Conservation (phyloP, 2,797 vertebrate species). For the Galaxias olidus region DNA sequence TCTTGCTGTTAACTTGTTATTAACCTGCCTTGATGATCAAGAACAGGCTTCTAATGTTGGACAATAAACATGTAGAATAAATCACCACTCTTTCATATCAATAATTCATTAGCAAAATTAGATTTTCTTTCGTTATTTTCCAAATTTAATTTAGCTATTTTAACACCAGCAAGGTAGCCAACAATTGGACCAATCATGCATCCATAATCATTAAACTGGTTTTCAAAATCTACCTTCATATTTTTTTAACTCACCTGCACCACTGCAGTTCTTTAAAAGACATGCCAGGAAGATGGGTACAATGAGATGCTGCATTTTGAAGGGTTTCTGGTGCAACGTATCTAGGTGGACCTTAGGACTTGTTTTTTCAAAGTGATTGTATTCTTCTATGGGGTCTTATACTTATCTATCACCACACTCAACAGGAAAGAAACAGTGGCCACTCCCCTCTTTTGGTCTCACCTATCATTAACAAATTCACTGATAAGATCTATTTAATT, state of each 20-base stretch:
- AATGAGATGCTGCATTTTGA: constrained; percentile 66
- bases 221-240: neutral
- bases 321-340: constrained; percentile 32
- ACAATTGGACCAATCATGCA: no score
- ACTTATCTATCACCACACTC: constrained; percentile 69
- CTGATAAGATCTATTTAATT: constrained; percentile 1
- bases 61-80: no score
- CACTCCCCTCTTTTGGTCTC: constrained; percentile 62
- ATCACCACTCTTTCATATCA: no score
- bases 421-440: constrained; percentile 57
- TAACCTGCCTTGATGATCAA: no score
- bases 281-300: constrained; percentile 51
- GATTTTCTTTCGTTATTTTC: no score
- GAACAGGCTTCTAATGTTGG: no score
- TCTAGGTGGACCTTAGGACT: constrained; percentile 36
- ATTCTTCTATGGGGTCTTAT: constrained; percentile 68
- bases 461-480: constrained; percentile 49
- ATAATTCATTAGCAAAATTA: no score
- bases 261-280: constrained; percentile 51
- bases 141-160: no score
- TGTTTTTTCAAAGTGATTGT: constrained; percentile 59
- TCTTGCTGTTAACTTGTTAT: no score
- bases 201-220: no score
- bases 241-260: constrained; percentile 58
- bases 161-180: no score